Conservation (phyloP, 2,888 invertebrate genomes). For the Morpho deidamia region DNA sequence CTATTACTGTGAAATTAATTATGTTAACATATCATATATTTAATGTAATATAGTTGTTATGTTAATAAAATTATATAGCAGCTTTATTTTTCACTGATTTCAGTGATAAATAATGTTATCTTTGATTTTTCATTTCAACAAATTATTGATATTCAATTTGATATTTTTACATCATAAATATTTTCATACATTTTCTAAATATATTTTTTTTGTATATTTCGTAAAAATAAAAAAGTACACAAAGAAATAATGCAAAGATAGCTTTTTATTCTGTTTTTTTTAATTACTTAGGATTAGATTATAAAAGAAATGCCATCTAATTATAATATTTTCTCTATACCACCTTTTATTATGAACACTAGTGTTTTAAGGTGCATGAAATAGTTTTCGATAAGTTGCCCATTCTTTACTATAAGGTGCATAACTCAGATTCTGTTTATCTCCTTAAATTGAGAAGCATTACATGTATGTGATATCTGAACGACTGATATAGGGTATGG, state of each 20-base stretch:
- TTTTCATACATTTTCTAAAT: too few species aligned
- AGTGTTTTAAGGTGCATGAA: slow-evolving; percentile 3
- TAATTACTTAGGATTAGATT: not conserved
- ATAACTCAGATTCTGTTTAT: slow-evolving; percentile 8
- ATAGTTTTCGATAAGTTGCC: slow-evolving; percentile 2
- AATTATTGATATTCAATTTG: too few species aligned
- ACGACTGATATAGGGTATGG: slow-evolving; percentile 54
- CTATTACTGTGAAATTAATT: too few species aligned
- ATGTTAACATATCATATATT: not conserved
- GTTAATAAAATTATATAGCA: too few species aligned
- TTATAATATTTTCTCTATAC: not conserved
- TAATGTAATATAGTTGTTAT: not conserved
- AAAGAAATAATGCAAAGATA: too few species aligned
- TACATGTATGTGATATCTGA: slow-evolving; percentile 36
- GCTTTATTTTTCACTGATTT: too few species aligned
- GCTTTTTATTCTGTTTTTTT: too few species aligned
- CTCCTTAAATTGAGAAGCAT: slow-evolving; percentile 16
- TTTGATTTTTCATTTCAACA: too few species aligned
- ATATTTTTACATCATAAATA: too few species aligned
- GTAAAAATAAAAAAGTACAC: too few species aligned
- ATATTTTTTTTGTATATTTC: too few species aligned
- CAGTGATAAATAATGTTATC: too few species aligned
- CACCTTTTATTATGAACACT: not conserved
- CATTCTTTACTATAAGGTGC: not conserved
- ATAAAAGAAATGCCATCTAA: not conserved